Evolutionary conservation across 2,113 vertebrate species (phyloP).

Genomic region (Rhabdomys dilectus): DNA sequence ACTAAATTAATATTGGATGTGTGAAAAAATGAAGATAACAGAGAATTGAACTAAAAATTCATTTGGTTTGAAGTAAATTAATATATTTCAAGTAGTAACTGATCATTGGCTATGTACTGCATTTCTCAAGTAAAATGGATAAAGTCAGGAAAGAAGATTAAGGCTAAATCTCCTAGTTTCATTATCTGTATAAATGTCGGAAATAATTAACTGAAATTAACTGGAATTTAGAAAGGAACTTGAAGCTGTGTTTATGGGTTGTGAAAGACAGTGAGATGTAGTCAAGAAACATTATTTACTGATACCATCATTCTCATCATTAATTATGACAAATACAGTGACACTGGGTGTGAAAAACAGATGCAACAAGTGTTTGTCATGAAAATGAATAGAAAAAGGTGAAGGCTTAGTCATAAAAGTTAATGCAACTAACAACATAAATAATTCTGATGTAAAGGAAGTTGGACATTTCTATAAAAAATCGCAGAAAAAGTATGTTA

Average conservation of each 20-base stretch:
- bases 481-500: background rate
- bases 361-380: background rate
- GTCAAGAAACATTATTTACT: background rate
- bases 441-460: background rate
- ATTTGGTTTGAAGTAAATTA: background rate
- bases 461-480: background rate
- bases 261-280: background rate
- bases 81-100: background rate
- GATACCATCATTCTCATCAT: too few species aligned
- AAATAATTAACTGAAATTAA: background rate
- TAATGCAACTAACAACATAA: background rate
- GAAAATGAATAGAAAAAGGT: background rate
- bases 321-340: too few species aligned
- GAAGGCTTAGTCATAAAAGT: too few species aligned
- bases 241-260: background rate
- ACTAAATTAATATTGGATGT: background rate
- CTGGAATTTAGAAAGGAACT: background rate
- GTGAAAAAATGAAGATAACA: background rate
- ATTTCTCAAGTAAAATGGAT: background rate
- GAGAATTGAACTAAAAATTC: background rate
- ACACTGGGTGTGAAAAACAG: background rate
- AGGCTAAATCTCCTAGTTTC: background rate
- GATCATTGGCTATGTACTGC: background rate
- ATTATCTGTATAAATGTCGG: background rate
- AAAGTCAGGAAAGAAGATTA: background rate